Percentiles rank a stretch among this genome's conserved stretches.
phyloP scores from a whole-genome alignment of 2,888 invertebrate species.

The Micropterix aruncella region DNA sequence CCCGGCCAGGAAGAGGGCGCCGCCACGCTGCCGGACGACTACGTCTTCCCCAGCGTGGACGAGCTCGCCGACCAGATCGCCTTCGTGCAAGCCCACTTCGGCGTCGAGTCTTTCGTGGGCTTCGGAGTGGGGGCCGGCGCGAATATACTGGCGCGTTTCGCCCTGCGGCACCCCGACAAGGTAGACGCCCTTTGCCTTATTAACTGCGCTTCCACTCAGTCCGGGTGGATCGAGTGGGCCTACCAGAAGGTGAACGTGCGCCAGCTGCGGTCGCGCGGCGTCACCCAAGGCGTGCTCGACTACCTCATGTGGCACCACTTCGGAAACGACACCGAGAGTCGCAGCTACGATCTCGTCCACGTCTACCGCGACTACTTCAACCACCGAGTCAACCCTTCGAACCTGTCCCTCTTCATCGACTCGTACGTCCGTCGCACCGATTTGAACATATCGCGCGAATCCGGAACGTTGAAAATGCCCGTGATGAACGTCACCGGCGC shows the following conservation, averaged over 20 bases:
- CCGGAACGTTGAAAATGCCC: conserved; percentile 61
- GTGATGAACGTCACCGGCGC: conserved; percentile 91
- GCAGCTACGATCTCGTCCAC: conserved; percentile 87
- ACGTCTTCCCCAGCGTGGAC: conserved; percentile 92
- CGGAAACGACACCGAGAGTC: conserved; percentile 76
- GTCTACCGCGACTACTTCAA: conserved; percentile 92
- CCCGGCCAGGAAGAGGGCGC: conserved; percentile 98
- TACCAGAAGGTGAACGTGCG: conserved; percentile 94
- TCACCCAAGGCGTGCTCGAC: conserved; percentile 88
- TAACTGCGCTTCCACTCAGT: conserved; percentile 85
- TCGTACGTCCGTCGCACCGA: conserved; percentile 85
- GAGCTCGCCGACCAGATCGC: conserved; percentile 83
- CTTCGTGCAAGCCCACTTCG: conserved; percentile 81
- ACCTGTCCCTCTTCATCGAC: conserved; percentile 91
- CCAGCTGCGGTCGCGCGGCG: conserved; percentile 74
- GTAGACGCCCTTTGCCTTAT: conserved; percentile 85
- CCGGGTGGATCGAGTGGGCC: conserved; percentile 99
- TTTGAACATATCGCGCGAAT: conserved; percentile 58
- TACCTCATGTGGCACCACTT: conserved; percentile 99
- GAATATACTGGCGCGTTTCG: conserved; percentile 87
- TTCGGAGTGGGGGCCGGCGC: conserved; percentile 97
- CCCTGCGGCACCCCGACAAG: conserved; percentile 72
- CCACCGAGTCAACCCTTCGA: conserved; percentile 81
- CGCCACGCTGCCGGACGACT: conserved; percentile 82
- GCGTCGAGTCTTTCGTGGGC: conserved; percentile 82